A percentile compares a stretch with the other conserved stretches of the same genome.
phyloP scores from a whole-genome alignment of 2,113 vertebrate species.

The Fukomys damarensis region DNA sequence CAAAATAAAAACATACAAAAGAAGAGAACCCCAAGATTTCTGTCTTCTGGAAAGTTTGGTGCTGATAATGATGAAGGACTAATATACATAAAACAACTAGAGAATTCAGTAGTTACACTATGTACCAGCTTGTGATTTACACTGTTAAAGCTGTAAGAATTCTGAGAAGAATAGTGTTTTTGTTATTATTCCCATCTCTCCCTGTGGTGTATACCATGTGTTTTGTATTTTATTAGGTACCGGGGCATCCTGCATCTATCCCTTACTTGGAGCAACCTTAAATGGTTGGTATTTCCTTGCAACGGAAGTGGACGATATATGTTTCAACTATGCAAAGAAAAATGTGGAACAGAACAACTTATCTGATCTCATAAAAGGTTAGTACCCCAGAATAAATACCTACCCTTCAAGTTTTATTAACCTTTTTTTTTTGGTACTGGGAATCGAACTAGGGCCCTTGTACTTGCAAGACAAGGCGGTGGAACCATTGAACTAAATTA shows the following conservation, averaged over 20 bases:
- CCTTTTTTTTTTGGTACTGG: too few species aligned
- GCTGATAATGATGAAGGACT: background rate
- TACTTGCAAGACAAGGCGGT: too few species aligned
- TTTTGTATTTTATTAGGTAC: slow-evolving; percentile 89
- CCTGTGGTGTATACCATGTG: background rate
- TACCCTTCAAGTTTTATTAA: slow-evolving; percentile 27
- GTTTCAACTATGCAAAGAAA: slow-evolving; percentile 98
- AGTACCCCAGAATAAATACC: slow-evolving; percentile 37
- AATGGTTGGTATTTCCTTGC: slow-evolving; percentile 99
- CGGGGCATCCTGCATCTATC: slow-evolving; percentile 98
- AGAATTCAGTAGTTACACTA: background rate
- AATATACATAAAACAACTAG: background rate
- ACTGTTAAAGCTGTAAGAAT: background rate
- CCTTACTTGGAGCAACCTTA: slow-evolving; percentile 96
- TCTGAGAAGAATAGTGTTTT: slow-evolving; percentile 34
- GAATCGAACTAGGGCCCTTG: too few species aligned
- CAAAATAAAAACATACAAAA: background rate
- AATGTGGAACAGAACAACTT: slow-evolving; percentile 98
- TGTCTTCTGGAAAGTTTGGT: background rate
- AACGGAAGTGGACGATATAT: slow-evolving; percentile 99
- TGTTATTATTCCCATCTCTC: background rate
- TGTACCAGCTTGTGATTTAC: background rate
- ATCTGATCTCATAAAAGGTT: slow-evolving; percentile 98
- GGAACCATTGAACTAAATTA: too few species aligned
- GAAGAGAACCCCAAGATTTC: background rate